These are phyloP conservation scores for Oreochromis spilurus DNA, from an alignment of 2,113 vertebrate species.

Conservation along the genomic window DNA sequence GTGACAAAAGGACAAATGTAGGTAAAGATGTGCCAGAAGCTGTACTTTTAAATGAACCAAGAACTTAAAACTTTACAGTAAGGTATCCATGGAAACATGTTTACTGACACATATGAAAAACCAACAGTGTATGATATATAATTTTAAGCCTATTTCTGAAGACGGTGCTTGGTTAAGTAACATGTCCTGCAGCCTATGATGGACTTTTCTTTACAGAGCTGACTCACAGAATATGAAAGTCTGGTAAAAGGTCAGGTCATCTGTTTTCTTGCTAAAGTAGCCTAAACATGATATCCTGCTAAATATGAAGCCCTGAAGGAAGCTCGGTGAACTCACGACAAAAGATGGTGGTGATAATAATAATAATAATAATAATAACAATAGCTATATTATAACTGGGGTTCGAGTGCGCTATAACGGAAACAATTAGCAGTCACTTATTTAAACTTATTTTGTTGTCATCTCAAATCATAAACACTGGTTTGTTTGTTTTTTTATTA, in stretches of 20 bases:
- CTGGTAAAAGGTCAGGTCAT: background rate
- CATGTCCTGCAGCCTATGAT: background rate
- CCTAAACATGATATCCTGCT: background rate
- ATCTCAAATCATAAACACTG: background rate
- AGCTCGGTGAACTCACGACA: background rate
- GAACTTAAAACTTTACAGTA: background rate
- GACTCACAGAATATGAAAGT: background rate
- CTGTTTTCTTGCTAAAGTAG: background rate
- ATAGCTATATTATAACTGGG: background rate
- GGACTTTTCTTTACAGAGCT: background rate
- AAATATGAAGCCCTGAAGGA: background rate
- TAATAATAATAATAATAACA: background rate
- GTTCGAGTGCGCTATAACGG: background rate
- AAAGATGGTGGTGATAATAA: background rate
- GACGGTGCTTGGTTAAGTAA: background rate
- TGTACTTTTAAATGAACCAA: background rate
- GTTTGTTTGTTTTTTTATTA: background rate
- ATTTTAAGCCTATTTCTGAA: background rate
- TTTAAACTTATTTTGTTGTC: background rate
- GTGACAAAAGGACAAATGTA: background rate
- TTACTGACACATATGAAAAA: background rate
- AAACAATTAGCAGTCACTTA: background rate
- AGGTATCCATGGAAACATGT: background rate
- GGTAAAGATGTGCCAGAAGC: background rate
- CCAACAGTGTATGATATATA: background rate